phyloP scores from a whole-genome alignment of 2,113 vertebrate species.

The Trinectes maculatus region DNA sequence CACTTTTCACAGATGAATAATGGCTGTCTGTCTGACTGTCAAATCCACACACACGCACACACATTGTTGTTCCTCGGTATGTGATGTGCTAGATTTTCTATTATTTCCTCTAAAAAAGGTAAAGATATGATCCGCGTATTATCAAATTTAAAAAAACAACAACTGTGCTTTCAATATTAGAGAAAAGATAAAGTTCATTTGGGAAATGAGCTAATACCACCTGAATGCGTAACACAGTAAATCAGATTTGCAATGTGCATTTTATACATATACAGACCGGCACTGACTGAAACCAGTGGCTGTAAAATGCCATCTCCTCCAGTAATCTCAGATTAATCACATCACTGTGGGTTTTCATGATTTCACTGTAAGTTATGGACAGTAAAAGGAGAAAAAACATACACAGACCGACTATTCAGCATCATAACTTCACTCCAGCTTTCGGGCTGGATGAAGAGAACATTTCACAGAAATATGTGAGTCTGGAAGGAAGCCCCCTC shows the following conservation, averaged over 20 bases:
- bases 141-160: neutral
- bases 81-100: neutral
- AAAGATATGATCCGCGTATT: slow-evolving; percentile 25
- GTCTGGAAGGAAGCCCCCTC: slow-evolving; percentile 13
- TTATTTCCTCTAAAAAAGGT: slow-evolving; percentile 22
- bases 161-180: neutral
- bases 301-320: neutral
- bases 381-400: slow-evolving; percentile 13
- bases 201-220: slow-evolving; percentile 35
- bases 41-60: slow-evolving; percentile 11
- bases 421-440: neutral
- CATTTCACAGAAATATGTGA: neutral
- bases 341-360: slow-evolving; percentile 7
- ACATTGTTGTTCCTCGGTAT: slow-evolving; percentile 4
- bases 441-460: slow-evolving; percentile 17
- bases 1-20: slow-evolving; percentile 54
- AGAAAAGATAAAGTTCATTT: slow-evolving; percentile 38
- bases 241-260: slow-evolving; percentile 1
- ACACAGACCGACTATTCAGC: slow-evolving; percentile 3
- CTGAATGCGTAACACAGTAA: slow-evolving; percentile 13
- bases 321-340: slow-evolving; percentile 8
- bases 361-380: slow-evolving; percentile 9
- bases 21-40: slow-evolving; percentile 26
- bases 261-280: neutral
- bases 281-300: neutral